phyloP scores from a whole-genome alignment of 2,888 invertebrate species.

The Tridacna crocea region DNA sequence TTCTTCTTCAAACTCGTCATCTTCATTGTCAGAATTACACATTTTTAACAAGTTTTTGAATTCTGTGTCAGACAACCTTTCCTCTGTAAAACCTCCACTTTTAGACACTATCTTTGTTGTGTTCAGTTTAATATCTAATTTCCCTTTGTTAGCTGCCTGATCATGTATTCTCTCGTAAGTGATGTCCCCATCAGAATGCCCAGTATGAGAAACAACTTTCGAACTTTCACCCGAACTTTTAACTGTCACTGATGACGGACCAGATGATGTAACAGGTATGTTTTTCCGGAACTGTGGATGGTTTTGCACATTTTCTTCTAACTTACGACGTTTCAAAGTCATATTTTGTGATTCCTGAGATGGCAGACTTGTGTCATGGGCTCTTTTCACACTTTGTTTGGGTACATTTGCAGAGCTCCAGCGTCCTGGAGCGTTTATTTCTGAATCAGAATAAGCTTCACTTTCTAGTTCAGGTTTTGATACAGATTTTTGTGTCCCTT shows the following conservation, averaged over 20 bases:
- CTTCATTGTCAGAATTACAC: slow-evolving; percentile 15
- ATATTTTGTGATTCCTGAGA: slow-evolving; percentile 1
- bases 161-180: slow-evolving; percentile 1
- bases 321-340: slow-evolving; percentile 1
- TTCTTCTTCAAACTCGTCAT: slow-evolving; percentile 13
- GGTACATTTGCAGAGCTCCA: background rate
- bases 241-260: background rate
- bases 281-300: slow-evolving; percentile 19
- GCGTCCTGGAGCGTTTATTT: background rate
- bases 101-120: slow-evolving; percentile 55
- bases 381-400: background rate
- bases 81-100: slow-evolving; percentile 57
- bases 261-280: background rate
- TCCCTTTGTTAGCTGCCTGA: slow-evolving; percentile 1
- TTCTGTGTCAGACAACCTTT: slow-evolving; percentile 46
- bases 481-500: background rate
- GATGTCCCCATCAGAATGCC: background rate
- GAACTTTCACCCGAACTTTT: background rate
- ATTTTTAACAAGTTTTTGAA: slow-evolving; percentile 43
- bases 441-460: slow-evolving; percentile 15
- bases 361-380: background rate
- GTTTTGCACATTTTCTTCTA: background rate
- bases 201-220: background rate
- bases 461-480: background rate
- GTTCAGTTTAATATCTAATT: slow-evolving; percentile 39